Base-by-base conservation (phyloP, 2,113 vertebrate species). In the Microtus montanus region DNA sequence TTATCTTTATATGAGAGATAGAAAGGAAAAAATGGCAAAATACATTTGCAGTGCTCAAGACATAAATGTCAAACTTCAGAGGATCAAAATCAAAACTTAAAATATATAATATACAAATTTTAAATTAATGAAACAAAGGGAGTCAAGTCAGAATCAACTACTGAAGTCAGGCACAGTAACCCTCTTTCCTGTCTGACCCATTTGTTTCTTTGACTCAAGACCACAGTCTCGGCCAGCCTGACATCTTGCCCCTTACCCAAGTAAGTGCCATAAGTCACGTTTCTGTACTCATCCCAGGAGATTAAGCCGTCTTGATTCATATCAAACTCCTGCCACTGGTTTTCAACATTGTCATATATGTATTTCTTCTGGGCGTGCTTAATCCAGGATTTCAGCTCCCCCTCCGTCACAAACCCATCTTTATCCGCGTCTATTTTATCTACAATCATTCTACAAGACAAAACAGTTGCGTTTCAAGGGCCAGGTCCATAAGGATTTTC, bases 221-320 rank as follows among this genome's bases (percentile, higher is more conserved):
- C 88, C 93, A 90, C 0, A 58, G 77, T 82, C 83, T 96, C 77
- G 77, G 89, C 92, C 64, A 96, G 78, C 26, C 58, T 74, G 92
- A 52, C 97, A 87, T 33, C 97, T 92, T 30, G 91, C 93, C 98
- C 97, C 98, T 99, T 98, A 99, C 99, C 99, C 93, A 99, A 97
- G 96, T 99, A 99, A 79, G 98, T 98, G 90, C 98, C 99, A 92
- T 99, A 99, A 2, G 99, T 99, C 96, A 98, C 97, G 94, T 99
- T 99, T 95, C 98, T 99, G 98, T 99, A 99, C 98, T 99, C 98
- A 58, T 99, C 98, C 99, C 99, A 99, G 98, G 98, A 98, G 97
- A 99, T 98, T 95, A 97, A 96, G 41, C 99, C 98, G 86, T 99
- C 98, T 58, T 95, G 91, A 90, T 99, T 98, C 95, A 98, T 52